Base-by-base conservation (phyloP, 2,797 vertebrate genomes). In the Ambastaia sidthimunki region DNA sequence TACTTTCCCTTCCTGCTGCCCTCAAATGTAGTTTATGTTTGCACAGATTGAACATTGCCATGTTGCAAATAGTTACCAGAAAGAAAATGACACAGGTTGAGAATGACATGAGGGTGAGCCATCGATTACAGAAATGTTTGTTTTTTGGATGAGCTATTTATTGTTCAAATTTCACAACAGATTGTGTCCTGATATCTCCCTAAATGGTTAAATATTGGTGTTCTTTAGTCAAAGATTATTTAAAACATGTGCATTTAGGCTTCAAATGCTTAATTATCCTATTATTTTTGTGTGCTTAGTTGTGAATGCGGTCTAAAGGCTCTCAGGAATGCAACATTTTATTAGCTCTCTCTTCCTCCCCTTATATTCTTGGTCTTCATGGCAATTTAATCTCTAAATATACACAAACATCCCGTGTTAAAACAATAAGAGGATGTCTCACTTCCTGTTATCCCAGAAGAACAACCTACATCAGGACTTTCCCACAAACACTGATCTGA, bases 401-500 rank as follows among this genome's bases (percentile, higher is more conserved):
- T 47, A 57, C 68, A 76, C 41, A 80, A 80, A 83, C 80, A 77
- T 86, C 85, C 82, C 78, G 80, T 84, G 82, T 82, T 74, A 74
- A 86, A 86, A 84, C 85, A 86, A 86, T 80, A 80, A 41, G 69
- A 83, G 76, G 82, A 77, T 78, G 73, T 70, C 57, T 77, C 41
- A 50, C 73, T 85, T 83, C 84, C 82, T 83, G 84, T 82, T 80
- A 21, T 81, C 71, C 72, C 48, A 31, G 50, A 44, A 59, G 59
- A 25, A 52, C 23, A 72, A 71, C 72, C 72, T 62, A 80, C 77
- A 34, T 60, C 66, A 69, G 47, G 57, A 70, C 76, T 59, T 73
- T 65, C 66, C 34, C 72, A 21, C 82, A 84, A 87, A 89, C 86
- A 84, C 89, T 66, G 76, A 62, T 85, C 79, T 82, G 69, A 68